Evolutionary conservation across 2,888 invertebrate genomes (phyloP).

Genomic region (Hirtodrosophila cameraria): DNA sequence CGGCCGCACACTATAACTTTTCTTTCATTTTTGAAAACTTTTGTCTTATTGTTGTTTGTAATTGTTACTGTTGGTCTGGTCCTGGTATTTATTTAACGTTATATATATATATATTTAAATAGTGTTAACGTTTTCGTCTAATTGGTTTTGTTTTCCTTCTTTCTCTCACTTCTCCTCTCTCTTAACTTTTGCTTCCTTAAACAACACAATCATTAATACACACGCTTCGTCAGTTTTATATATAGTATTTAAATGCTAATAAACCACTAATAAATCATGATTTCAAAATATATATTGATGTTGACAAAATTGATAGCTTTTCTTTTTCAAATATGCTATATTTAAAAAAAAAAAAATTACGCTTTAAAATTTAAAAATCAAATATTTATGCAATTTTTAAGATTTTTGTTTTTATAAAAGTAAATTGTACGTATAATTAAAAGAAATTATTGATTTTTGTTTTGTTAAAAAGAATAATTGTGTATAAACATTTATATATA

Average conservation of each 20-base stretch:
- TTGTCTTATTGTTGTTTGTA: conserved; percentile 25
- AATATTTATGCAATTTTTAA: conserved; percentile 58
- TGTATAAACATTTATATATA: conserved; percentile 42
- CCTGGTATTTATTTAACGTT: conserved; percentile 46
- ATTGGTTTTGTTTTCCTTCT: conserved; percentile 23
- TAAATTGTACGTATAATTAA: conserved; percentile 34
- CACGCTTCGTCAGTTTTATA: conserved; percentile 82
- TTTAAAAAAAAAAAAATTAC: conserved; percentile 68
- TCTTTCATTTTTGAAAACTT: conserved; percentile 11
- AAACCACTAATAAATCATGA: conserved; percentile 67
- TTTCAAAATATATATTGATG: conserved; percentile 40
- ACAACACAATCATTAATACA: conserved; percentile 79
- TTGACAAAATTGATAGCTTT: conserved; percentile 47
- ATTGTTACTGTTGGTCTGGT: conserved; percentile 51
- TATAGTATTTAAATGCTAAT: conserved; percentile 69
- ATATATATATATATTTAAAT: conserved; percentile 15
- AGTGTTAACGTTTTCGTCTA: conserved; percentile 56
- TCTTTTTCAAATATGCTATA: conserved; percentile 55
- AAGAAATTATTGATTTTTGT: conserved; percentile 44
- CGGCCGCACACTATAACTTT: conserved; percentile 53
- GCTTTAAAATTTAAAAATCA: conserved; percentile 65
- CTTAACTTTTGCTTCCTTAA: conserved; percentile 50
- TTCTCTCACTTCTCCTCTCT: conserved; percentile 23
- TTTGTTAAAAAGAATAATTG: conserved; percentile 59
- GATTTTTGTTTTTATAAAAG: conserved; percentile 58